Evolutionary conservation across 2,888 invertebrate genomes (phyloP).

Genomic region (Zelleria hepariella): DNA sequence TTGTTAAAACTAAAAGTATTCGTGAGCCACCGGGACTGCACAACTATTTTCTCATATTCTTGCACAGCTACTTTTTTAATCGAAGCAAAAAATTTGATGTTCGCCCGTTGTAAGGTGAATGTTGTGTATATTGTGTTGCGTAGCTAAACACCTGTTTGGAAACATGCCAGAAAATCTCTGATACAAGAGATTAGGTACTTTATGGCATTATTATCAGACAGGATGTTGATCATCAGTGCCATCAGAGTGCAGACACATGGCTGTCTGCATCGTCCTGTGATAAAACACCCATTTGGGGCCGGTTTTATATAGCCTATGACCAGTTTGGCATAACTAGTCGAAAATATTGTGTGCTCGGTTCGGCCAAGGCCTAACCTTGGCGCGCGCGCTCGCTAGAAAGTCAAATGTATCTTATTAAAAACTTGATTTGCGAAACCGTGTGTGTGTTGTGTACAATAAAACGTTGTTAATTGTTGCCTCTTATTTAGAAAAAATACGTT

Average conservation of each 20-base stretch:
- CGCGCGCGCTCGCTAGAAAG: not conserved
- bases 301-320: not conserved
- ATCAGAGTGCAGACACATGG: not conserved
- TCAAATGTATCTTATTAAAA: not conserved
- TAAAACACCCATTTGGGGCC: not conserved
- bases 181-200: not conserved
- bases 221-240: not conserved
- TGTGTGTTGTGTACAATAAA: not conserved
- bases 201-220: not conserved
- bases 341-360: not conserved
- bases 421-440: not conserved
- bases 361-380: not conserved
- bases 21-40: not conserved
- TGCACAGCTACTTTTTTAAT: too few relatives aligned
- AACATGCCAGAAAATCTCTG: not conserved
- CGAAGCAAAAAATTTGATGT: not conserved
- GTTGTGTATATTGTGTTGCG: constrained; percentile 4
- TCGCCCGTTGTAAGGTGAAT: not conserved
- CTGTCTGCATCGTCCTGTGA: not conserved
- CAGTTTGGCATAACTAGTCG: not conserved
- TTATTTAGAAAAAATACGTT: too few relatives aligned
- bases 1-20: not conserved
- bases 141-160: constrained; percentile 1
- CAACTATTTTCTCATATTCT: not conserved
- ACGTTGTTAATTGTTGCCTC: not conserved